phyloP scores from a whole-genome alignment of 2,888 invertebrate genomes.

The Troglohyphantes excavatus region DNA sequence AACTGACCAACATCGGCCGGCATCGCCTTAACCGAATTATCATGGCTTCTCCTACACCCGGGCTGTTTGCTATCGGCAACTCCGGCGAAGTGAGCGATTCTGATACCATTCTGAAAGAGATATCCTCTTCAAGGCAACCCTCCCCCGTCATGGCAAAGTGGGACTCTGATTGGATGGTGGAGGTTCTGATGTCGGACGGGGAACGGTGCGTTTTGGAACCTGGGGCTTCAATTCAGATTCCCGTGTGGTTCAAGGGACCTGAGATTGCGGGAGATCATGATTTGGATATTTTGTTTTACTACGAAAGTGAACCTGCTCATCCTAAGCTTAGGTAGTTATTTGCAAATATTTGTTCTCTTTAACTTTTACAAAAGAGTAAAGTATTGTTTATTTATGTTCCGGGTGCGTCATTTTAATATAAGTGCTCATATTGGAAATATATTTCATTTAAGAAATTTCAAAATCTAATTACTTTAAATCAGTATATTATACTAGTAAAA shows the following conservation, averaged over 20 bases:
- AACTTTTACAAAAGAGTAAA: too few relatives aligned
- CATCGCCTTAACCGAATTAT: conserved; percentile 81
- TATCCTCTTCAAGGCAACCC: conserved; percentile 38
- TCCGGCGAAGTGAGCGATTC: conserved; percentile 75
- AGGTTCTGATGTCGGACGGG: conserved; percentile 80
- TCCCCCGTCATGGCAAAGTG: conserved; percentile 76
- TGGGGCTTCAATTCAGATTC: conserved; percentile 84
- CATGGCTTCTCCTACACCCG: conserved; percentile 88
- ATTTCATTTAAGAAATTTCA: too few relatives aligned
- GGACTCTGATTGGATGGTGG: conserved; percentile 80
- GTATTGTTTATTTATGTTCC: too few relatives aligned
- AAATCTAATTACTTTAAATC: too few relatives aligned
- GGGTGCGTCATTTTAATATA: too few relatives aligned
- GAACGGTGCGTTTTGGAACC: conserved; percentile 83
- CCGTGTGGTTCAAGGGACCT: conserved; percentile 88
- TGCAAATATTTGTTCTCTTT: too few relatives aligned
- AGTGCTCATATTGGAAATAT: too few relatives aligned
- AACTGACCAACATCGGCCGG: conserved; percentile 86
- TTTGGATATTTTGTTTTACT: conserved; percentile 89
- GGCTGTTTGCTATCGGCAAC: conserved; percentile 85
- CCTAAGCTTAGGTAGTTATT: conserved; percentile 65
- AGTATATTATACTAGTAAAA: too few relatives aligned
- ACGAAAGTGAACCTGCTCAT: conserved; percentile 85
- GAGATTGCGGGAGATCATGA: conserved; percentile 86
- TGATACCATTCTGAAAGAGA: conserved; percentile 43